Evolutionary conservation across 2,888 invertebrate genomes (phyloP).

Genomic region (Onthophagus sagittarius): DNA sequence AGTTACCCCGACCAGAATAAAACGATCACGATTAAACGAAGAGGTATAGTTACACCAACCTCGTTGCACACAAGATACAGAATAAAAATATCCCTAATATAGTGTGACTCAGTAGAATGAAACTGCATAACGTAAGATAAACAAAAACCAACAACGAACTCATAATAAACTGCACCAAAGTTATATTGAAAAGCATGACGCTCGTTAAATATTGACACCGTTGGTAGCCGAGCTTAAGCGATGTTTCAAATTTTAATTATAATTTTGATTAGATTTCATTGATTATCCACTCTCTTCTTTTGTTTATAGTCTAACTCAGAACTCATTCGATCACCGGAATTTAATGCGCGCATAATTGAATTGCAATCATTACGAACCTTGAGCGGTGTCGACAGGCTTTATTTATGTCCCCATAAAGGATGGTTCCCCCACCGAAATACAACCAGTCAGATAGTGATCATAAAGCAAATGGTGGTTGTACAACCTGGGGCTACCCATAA

Average conservation of each 20-base stretch:
- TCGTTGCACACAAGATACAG: constrained; percentile 8
- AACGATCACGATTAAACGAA: constrained; percentile 13
- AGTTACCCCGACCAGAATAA: constrained; percentile 15
- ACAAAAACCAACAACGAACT: not conserved
- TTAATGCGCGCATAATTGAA: not conserved
- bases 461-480: constrained; percentile 4
- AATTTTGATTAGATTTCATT: not conserved
- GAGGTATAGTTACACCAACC: not conserved
- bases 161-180: not conserved
- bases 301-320: no score
- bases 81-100: constrained; percentile 19
- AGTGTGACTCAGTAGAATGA: not conserved
- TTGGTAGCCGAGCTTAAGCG: not conserved
- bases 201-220: not conserved
- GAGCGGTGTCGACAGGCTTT: not conserved
- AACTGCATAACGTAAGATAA: not conserved
- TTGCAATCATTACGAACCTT: not conserved
- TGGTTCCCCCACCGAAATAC: not conserved
- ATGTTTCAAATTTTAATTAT: not conserved
- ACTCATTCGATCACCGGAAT: not conserved
- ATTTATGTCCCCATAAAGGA: not conserved
- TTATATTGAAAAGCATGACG: not conserved
- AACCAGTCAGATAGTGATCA: not conserved
- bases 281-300: not conserved
- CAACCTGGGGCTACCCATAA: constrained; percentile 9